Percentiles rank a stretch among this genome's conserved stretches.
Conservation (phyloP, 1,140 invertebrate species). For the Sitophilus oryzae region DNA sequence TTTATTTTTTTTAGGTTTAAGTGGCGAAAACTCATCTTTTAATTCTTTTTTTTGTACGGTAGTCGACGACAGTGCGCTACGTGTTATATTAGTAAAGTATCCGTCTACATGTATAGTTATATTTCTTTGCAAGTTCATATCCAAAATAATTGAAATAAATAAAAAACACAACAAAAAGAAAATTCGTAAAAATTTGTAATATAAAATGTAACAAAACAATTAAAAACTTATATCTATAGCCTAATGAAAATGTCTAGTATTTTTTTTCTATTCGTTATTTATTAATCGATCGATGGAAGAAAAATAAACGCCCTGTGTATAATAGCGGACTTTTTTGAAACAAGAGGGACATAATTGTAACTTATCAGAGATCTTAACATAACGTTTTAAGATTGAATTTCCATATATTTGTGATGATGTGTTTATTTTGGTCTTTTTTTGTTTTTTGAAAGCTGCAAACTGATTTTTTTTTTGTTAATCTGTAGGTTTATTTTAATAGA, state of each 20-base stretch:
- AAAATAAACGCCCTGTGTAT: conserved; percentile 1
- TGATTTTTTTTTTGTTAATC: conserved; percentile 21
- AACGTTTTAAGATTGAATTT: conserved; percentile 2
- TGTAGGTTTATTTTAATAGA: conserved; percentile 21
- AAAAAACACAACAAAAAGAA: too few relatives aligned
- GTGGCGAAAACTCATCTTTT: conserved; percentile 23
- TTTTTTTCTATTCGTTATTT: conserved; percentile 18
- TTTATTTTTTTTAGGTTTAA: conserved; percentile 27
- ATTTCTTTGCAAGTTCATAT: conserved; percentile 23
- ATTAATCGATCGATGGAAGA: conserved; percentile 1
- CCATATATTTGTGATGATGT: conserved; percentile 8
- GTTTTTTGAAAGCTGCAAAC: conserved; percentile 8
- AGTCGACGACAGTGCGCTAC: conserved; percentile 19
- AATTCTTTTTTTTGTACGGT: conserved; percentile 31
- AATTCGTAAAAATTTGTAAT: conserved; percentile 26
- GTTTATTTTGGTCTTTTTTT: conserved; percentile 7
- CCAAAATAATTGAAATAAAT: too few relatives aligned
- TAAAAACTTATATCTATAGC: conserved; percentile 28
- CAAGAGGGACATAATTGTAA: conserved; percentile 6
- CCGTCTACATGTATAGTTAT: conserved; percentile 34
- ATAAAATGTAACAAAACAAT: conserved; percentile 26
- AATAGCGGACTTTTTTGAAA: conserved; percentile 6
- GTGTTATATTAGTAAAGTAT: conserved; percentile 33
- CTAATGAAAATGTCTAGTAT: conserved; percentile 25
- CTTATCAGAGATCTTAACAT: background rate